Base-by-base conservation (phyloP, 2,888 invertebrate species). In the Phlogophora meticulosa region DNA sequence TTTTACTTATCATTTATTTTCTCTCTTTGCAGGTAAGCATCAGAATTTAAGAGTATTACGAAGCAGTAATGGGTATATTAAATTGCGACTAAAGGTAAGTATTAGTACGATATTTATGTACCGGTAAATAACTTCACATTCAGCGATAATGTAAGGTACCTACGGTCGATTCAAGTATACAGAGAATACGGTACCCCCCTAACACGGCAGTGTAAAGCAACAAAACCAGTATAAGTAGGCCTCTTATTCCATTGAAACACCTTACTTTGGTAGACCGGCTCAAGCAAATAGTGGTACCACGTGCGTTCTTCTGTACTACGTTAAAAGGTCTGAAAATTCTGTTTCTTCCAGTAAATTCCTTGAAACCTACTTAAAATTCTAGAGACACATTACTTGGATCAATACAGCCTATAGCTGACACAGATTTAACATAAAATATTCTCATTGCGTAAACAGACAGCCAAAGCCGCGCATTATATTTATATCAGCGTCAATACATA, bases 21-120 rank as follows among this genome's bases (percentile, higher is more conserved):
- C 53, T 73, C 0, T 80, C 48, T 60, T 81, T 80, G 7, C 81
- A 81, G 81, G 81, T 81, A 81, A 81, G 81, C 72, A 72, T 73
- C 58, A 11, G 9, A 59, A 24, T 7, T 7, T n/a, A 3, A n/a
- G 4, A 52, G 20, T 43, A 24, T 34, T 34, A 1, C 34, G 42
- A 28, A 22, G 20, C 7, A 36, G n/a, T 20, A 1, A 48, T 36
- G n/a, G 7, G 36, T 56, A 45, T 20, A 15, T 15, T 43, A 32
- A 22, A 22, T 28, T 10, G 24, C 7, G 10, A 22, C 24, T 4
- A 38, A 17, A 11, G 53, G 67, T 78, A 72, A 68, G 80, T 66
- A 51, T 68, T 46, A 49, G 42, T 40, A 45, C 10, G 13, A 15
- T 7, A 22, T 1, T 51, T 46, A 45, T 40, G 13, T 36, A 4